phyloP scores from a whole-genome alignment of 2,888 invertebrate genomes.

The Zeuzera pyrina region DNA sequence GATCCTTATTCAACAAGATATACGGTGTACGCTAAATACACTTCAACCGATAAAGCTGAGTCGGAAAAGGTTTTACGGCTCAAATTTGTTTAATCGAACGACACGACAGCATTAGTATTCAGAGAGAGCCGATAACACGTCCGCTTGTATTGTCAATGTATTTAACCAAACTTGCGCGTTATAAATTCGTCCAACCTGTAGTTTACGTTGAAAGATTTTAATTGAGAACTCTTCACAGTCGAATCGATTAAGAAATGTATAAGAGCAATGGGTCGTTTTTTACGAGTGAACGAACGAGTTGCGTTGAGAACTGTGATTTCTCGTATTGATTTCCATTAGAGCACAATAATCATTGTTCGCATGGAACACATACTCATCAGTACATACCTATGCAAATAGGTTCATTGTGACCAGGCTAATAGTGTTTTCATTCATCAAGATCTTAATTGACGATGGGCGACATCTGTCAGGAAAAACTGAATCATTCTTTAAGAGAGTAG shows the following conservation, averaged over 20 bases:
- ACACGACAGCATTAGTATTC: constrained; percentile 45
- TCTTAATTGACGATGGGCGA: constrained; percentile 54
- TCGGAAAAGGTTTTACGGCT: constrained; percentile 26
- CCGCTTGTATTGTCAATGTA: constrained; percentile 42
- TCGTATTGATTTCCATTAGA: constrained; percentile 55
- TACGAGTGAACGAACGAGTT: no score
- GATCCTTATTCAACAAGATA: constrained; percentile 30
- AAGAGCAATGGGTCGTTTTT: no score
- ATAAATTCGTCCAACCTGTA: constrained; percentile 56
- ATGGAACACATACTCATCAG: no score
- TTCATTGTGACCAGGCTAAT: constrained; percentile 31
- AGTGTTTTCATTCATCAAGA: constrained; percentile 61
- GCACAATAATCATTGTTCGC: constrained; percentile 62
- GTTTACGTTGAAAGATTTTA: constrained; percentile 39
- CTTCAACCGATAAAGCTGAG: constrained; percentile 13
- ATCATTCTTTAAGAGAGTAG: constrained; percentile 63
- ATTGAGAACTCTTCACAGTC: neutral
- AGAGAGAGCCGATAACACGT: constrained; percentile 40
- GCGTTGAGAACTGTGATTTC: constrained; percentile 59
- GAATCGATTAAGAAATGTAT: neutral
- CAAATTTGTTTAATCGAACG: constrained; percentile 29
- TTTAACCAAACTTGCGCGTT: constrained; percentile 35
- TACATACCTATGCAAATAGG: constrained; percentile 65
- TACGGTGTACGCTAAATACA: constrained; percentile 23
- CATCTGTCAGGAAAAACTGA: constrained; percentile 68